Percentiles rank a stretch among this genome's conserved stretches.
These are phyloP conservation scores for Campoletis sonorensis DNA, from an alignment of 1,140 invertebrate genomes.

Conservation along the genomic window DNA sequence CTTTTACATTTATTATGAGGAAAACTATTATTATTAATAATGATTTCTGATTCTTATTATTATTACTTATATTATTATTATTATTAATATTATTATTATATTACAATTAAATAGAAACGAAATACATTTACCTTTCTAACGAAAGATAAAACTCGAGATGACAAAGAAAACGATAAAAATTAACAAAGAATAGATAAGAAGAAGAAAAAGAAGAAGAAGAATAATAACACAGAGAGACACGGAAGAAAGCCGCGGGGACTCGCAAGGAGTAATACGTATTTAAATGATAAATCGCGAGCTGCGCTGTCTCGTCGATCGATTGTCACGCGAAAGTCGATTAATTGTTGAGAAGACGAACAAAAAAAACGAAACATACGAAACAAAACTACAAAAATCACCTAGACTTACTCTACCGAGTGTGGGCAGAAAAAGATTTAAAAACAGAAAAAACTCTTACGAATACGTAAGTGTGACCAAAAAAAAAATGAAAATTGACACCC, in stretches of 20 bases:
- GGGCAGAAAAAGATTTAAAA: not conserved
- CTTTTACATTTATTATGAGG: constrained; percentile 72
- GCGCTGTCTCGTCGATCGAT: not conserved
- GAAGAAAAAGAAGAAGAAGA: too few relatives aligned
- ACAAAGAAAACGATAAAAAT: constrained; percentile 47
- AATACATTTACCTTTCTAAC: constrained; percentile 46
- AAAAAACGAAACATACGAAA: not conserved
- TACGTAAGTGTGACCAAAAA: not conserved
- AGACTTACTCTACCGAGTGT: not conserved
- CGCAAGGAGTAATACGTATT: not conserved
- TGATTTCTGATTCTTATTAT: constrained; percentile 4
- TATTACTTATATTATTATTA: too few relatives aligned
- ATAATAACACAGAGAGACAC: constrained; percentile 33
- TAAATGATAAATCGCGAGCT: not conserved
- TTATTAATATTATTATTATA: constrained; percentile 46
- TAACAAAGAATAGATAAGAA: constrained; percentile 38
- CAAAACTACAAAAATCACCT: not conserved
- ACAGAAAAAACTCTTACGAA: not conserved
- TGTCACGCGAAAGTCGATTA: constrained; percentile 1
- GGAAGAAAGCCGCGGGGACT: constrained; percentile 25
- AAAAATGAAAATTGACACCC: not conserved
- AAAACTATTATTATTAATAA: constrained; percentile 55
- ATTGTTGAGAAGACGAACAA: not conserved
- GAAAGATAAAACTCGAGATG: constrained; percentile 38
- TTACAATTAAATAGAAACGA: constrained; percentile 19